A percentile compares a stretch with the other conserved stretches of the same genome.
These are phyloP conservation scores for Rapana venosa DNA, from an alignment of 2,888 invertebrate species.

Conservation along the genomic window DNA sequence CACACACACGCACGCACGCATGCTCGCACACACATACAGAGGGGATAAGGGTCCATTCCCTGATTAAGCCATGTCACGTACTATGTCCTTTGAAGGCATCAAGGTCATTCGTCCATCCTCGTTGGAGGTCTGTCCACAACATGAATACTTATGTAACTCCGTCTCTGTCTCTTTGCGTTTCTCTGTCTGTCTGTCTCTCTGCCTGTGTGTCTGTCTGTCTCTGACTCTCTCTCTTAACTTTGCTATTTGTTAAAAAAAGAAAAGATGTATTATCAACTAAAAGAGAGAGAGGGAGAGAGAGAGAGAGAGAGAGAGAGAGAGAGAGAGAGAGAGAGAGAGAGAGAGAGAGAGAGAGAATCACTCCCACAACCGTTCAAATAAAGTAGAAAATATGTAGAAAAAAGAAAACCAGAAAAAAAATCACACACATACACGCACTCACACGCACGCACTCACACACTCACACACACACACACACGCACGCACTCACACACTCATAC, in stretches of 20 bases:
- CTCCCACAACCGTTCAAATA: background rate
- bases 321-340: no score
- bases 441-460: no score
- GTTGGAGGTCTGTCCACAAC: background rate
- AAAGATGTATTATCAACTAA: no score
- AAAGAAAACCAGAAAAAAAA: no score
- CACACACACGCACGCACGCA: no score
- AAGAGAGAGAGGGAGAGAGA: no score
- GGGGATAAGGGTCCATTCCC: background rate
- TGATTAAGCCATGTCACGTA: background rate
- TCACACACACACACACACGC: no score
- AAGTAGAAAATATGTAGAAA: background rate
- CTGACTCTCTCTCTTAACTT: background rate
- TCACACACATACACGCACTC: no score
- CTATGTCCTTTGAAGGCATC: background rate
- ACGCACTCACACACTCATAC: no score
- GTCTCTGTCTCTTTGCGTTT: slow-evolving; percentile 31
- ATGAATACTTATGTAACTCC: background rate
- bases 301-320: no score
- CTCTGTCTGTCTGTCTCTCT: slow-evolving; percentile 30
- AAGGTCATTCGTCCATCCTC: background rate
- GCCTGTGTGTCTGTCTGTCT: background rate
- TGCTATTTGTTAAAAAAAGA: background rate
- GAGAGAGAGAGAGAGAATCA: background rate
- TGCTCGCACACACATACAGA: no score